Conservation (phyloP, 30 jellyfish, hydroid and myxozoan species). For the Aurelia sp. region DNA sequence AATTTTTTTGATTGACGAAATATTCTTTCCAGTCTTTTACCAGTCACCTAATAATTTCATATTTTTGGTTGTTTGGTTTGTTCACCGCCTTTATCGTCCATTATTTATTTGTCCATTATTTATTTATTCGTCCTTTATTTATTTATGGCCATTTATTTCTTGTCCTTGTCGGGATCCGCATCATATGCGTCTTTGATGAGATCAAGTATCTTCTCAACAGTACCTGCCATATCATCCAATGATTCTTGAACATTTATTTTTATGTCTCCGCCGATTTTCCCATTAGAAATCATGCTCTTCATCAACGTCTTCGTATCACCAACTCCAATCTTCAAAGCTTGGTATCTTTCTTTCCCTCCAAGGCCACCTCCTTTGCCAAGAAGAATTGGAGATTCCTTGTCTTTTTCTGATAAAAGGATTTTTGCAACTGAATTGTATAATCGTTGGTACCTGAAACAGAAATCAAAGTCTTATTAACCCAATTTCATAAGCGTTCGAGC, state of each 20-base stretch:
- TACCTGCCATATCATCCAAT: background rate
- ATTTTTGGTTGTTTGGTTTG: too few relatives aligned
- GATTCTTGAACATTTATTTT: background rate
- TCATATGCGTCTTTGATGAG: background rate
- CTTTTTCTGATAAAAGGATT: background rate
- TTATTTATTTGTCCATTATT: too few relatives aligned
- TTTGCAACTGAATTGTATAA: slow-evolving; percentile 6
- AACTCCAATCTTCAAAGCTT: slow-evolving; percentile 4
- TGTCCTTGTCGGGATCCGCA: background rate
- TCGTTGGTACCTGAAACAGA: background rate
- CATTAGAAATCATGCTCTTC: background rate
- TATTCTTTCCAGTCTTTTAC: too few relatives aligned
- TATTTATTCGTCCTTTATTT: too few relatives aligned
- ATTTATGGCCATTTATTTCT: too few relatives aligned
- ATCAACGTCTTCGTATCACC: background rate
- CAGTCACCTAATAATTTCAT: too few relatives aligned
- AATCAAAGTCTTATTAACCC: background rate
- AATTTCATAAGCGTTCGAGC: too few relatives aligned
- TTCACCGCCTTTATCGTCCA: too few relatives aligned
- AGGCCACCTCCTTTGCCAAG: slow-evolving; percentile 12
- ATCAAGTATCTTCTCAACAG: background rate
- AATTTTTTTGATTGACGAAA: too few relatives aligned
- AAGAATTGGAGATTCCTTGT: background rate
- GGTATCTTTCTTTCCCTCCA: slow-evolving; percentile 4
- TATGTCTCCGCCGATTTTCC: background rate